Evolutionary conservation across 2,797 vertebrate species (phyloP).

Genomic region (Alcedo quadribrachys): DNA sequence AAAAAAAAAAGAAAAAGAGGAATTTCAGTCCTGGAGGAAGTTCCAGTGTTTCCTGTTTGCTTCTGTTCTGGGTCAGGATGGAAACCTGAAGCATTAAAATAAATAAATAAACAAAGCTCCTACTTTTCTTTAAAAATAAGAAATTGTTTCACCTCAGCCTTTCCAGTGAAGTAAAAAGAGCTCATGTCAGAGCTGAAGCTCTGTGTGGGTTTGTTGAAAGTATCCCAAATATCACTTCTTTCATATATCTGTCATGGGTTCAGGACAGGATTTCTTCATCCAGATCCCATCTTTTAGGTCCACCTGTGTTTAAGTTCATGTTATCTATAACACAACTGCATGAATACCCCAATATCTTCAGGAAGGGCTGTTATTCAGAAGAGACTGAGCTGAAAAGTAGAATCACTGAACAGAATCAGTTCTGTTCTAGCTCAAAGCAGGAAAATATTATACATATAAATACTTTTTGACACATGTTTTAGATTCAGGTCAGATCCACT

Average conservation of each 20-base stretch:
- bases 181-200: not conserved
- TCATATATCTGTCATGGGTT: fast-evolving
- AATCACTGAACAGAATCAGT: no score
- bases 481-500: fast-evolving
- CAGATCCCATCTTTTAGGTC: not conserved
- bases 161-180: not conserved
- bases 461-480: not conserved
- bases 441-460: no score
- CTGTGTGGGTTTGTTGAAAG: not conserved
- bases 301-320: no score
- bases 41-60: not conserved
- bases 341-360: no score
- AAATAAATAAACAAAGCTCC: no score
- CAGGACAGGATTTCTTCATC: not conserved
- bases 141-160: not conserved
- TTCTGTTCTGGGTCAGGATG: not conserved
- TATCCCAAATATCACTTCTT: not conserved
- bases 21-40: not conserved
- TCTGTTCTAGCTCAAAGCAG: no score
- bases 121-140: not conserved
- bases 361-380: no score
- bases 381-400: no score
- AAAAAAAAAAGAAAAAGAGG: not conserved
- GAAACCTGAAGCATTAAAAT: not conserved
- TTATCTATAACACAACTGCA: not conserved